Conservation (phyloP, 2,888 invertebrate species). For the Drosophila leonis region DNA sequence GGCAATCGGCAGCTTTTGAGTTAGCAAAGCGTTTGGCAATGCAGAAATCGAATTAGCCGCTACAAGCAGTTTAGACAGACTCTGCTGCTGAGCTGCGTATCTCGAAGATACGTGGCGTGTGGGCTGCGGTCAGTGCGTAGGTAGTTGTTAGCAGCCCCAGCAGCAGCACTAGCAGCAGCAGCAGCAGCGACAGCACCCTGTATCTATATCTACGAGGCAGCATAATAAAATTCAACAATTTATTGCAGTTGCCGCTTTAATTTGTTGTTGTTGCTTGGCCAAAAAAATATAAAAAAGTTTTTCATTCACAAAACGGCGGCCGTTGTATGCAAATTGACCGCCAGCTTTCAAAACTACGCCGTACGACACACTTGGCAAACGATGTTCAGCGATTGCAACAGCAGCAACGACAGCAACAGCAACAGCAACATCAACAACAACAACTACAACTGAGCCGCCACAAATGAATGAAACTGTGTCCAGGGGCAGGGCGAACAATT, state of each 20-base stretch:
- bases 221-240: slow-evolving; percentile 83
- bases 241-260: slow-evolving; percentile 82
- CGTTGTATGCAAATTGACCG: slow-evolving; percentile 80
- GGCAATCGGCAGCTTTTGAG: slow-evolving; percentile 78
- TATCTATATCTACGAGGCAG: slow-evolving; percentile 57
- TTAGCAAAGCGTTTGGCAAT: slow-evolving; percentile 77
- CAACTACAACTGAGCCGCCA: slow-evolving; percentile 43
- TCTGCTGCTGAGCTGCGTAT: slow-evolving; percentile 62
- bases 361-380: slow-evolving; percentile 78
- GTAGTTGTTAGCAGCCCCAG: slow-evolving; percentile 37
- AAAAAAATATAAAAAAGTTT: slow-evolving; percentile 25
- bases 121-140: slow-evolving; percentile 75
- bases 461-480: slow-evolving; percentile 75
- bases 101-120: slow-evolving; percentile 71
- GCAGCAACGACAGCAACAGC: slow-evolving; percentile 44
- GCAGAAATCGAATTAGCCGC: slow-evolving; percentile 79
- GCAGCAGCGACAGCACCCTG: slow-evolving; percentile 61
- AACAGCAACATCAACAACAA: slow-evolving; percentile 72
- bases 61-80: slow-evolving; percentile 65
- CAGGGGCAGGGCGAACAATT: slow-evolving; percentile 54
- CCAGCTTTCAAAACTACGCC: slow-evolving; percentile 56
- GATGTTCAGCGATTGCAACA: slow-evolving; percentile 80
- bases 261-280: slow-evolving; percentile 65
- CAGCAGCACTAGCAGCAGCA: slow-evolving; percentile 24
- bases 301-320: slow-evolving; percentile 79